Percentiles rank a stretch among this genome's conserved stretches.
Conservation (phyloP, 35 echinoderm and acorn worm genomes). For the Ophioderma brevispina region DNA sequence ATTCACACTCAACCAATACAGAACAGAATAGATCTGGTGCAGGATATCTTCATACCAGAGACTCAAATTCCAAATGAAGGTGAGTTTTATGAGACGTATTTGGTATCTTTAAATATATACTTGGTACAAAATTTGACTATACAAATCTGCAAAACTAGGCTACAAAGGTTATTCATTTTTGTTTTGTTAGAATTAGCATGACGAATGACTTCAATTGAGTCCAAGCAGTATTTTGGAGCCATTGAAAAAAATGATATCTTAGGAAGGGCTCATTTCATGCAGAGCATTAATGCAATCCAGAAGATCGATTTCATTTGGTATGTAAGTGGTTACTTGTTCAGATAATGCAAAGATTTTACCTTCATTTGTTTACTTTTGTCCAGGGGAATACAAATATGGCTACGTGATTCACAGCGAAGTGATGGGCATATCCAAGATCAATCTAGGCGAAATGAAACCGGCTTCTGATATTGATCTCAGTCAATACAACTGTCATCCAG, state of each 20-base stretch:
- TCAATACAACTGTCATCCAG: slow-evolving; percentile 73
- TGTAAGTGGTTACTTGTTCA: too few species aligned
- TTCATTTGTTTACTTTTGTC: neutral
- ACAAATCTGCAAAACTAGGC: too few species aligned
- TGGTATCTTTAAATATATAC: too few species aligned
- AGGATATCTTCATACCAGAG: slow-evolving; percentile 63
- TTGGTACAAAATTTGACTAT: too few species aligned
- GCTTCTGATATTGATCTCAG: slow-evolving; percentile 65
- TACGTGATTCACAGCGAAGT: slow-evolving; percentile 74
- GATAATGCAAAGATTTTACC: neutral
- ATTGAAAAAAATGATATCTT: too few species aligned
- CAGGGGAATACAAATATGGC: slow-evolving; percentile 67
- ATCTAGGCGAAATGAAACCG: slow-evolving; percentile 55
- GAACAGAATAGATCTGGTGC: slow-evolving; percentile 72
- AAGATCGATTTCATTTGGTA: too few species aligned
- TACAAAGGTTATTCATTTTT: too few species aligned
- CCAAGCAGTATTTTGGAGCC: too few species aligned
- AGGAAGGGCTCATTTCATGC: too few species aligned
- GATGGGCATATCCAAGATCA: slow-evolving; percentile 71
- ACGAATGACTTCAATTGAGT: too few species aligned
- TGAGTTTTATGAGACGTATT: neutral
- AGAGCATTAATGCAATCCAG: too few species aligned
- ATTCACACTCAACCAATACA: slow-evolving; percentile 80
- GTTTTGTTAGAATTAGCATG: too few species aligned
- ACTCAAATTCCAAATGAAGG: slow-evolving; percentile 83